Conservation (phyloP, 2,113 vertebrate species). For the Megaceryle maxima region DNA sequence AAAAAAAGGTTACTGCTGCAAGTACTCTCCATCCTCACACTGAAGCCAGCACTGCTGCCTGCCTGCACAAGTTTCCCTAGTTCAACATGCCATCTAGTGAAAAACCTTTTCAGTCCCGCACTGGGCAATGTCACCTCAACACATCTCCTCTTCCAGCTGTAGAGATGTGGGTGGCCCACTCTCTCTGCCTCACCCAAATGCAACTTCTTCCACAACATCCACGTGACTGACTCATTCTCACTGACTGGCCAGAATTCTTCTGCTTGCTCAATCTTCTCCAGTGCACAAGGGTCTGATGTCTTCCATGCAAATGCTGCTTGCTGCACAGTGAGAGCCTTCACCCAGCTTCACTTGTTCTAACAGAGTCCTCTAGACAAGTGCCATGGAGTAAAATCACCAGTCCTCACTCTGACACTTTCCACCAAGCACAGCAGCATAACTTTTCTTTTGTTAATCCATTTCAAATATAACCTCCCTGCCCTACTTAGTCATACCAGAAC, state of each 20-base stretch:
- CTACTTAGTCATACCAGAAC: not conserved
- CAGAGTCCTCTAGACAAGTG: not conserved
- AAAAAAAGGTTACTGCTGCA: not conserved
- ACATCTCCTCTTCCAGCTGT: not conserved
- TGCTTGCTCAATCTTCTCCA: not conserved
- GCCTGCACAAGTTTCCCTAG: not conserved
- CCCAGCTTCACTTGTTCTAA: not conserved
- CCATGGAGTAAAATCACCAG: not conserved
- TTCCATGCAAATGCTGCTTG: not conserved
- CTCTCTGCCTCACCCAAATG: not conserved
- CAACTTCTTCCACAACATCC: not conserved
- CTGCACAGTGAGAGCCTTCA: not conserved
- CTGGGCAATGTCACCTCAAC: not conserved
- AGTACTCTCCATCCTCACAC: not conserved
- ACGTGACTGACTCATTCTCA: not conserved
- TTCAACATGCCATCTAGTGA: not conserved
- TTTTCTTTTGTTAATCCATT: not conserved
- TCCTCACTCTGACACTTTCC: not conserved
- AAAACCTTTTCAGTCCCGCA: not conserved
- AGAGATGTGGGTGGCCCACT: not conserved
- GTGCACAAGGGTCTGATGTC: not conserved
- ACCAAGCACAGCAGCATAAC: not conserved
- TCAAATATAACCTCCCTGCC: constrained; percentile 23
- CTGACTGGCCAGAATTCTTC: not conserved
- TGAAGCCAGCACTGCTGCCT: not conserved